Percentiles rank a stretch among this genome's conserved stretches.
These are phyloP conservation scores for Drosophila birchii DNA, from an alignment of 2,888 invertebrate species.

Conservation along the genomic window DNA sequence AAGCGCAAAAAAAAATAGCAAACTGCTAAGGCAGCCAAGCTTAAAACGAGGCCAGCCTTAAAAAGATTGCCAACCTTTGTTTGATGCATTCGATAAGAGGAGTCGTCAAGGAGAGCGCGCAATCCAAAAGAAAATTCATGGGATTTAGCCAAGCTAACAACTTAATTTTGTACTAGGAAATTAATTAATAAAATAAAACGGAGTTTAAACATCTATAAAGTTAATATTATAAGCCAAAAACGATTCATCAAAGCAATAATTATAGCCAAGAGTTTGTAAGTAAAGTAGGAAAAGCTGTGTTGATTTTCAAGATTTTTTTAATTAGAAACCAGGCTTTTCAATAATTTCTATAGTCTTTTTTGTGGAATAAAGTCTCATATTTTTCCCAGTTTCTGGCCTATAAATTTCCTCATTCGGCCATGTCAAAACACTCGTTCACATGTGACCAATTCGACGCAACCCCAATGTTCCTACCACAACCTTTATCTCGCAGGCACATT, in stretches of 20 bases:
- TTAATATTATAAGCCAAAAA: too few relatives aligned
- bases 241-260: neutral
- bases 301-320: neutral
- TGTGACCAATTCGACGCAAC: constrained; percentile 23
- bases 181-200: neutral
- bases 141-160: neutral
- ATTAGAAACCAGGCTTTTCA: fast-evolving
- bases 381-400: constrained; percentile 33
- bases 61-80: constrained; percentile 5
- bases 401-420: constrained; percentile 65
- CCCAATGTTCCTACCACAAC: constrained; percentile 49
- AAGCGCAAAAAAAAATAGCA: neutral
- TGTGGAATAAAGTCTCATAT: neutral
- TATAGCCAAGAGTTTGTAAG: too few relatives aligned
- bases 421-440: constrained; percentile 58
- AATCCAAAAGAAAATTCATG: neutral
- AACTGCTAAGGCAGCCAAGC: constrained; percentile 13
- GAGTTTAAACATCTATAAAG: fast-evolving
- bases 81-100: constrained; percentile 9
- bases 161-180: neutral
- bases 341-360: neutral
- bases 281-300: neutral
- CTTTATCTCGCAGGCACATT: constrained; percentile 60
- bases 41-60: constrained; percentile 13
- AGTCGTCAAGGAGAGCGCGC: neutral